Evolutionary conservation across 2,113 vertebrate genomes (phyloP).

Genomic region (Tragelaphus imberbis): DNA sequence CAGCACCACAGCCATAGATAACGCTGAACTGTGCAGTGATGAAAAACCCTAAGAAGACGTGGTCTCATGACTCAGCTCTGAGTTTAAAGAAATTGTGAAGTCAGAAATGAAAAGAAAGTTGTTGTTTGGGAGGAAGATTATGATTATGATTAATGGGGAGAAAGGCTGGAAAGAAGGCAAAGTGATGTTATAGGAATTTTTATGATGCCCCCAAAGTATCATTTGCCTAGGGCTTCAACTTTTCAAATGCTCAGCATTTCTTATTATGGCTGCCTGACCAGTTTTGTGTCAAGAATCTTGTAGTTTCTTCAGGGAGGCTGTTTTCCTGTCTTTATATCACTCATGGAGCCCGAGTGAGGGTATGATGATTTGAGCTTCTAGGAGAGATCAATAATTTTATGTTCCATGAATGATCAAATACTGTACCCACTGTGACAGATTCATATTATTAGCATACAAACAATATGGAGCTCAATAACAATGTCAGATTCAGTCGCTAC

Average conservation of each 20-base stretch:
- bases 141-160: not conserved
- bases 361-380: slow-evolving; percentile 58
- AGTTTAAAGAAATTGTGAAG: not conserved
- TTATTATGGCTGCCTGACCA: slow-evolving; percentile 38
- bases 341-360: slow-evolving; percentile 48
- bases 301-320: slow-evolving; percentile 54
- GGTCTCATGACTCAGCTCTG: not conserved
- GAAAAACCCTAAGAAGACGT: not conserved
- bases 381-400: slow-evolving; percentile 63
- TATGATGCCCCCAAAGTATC: slow-evolving; percentile 7
- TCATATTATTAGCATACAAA: not conserved
- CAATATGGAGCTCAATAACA: slow-evolving; percentile 37
- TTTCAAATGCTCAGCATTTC: slow-evolving; percentile 61
- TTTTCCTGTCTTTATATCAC: slow-evolving; percentile 66
- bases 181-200: not conserved
- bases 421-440: not conserved
- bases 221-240: slow-evolving; percentile 50
- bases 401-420: slow-evolving; percentile 38
- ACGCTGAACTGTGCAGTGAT: not conserved
- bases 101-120: not conserved
- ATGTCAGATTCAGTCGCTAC: not conserved
- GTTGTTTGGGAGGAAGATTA: not conserved
- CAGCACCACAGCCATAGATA: too few relatives aligned
- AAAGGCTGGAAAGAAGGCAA: not conserved
- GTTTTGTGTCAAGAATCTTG: slow-evolving; percentile 33